Evolutionary conservation across 2,888 invertebrate genomes (phyloP), one percentile per base, ranked within the genome.

Genomic region (Xylophagus ater): DNA sequence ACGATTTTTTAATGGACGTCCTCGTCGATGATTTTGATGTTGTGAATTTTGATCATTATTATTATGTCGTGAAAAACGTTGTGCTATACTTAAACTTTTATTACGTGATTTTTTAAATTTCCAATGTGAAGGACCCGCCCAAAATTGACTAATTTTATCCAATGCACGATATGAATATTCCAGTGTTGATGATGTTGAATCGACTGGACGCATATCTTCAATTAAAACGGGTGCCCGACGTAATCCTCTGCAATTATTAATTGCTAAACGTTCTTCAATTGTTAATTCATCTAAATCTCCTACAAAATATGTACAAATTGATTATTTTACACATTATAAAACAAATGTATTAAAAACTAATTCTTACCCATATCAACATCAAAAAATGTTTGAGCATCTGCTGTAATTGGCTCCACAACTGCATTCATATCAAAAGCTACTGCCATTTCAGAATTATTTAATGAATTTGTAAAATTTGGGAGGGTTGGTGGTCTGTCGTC

Each of bases 41-140:
- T 49, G 5, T 26, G 47, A 29, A 39, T 15, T 33, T 6, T 39
- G 31, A 5, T 7, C 33, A 14, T 6, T 14, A 12, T 14, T 20
- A 4, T 29, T 4, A 21, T 31, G 25, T 4, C n/a, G 3, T 6
- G 35, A 32, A 4, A 32, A 26, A 4, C 38, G 26, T 14, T 43
- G 44, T 6, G 38, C 43, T 14, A 51, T 39, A 1, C 47, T 47
- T 8, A 56, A 51, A n/a, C 45, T 53, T n/a, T 53, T 54, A 4
- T 46, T 38, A 1, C 58, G 54, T 1, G 36, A n/a, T 3, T 70
- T 71, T 54, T 72, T 75, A 29, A 81, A 72, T 51, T 81, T 79
- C 88, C 88, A 88, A 62, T 88, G 83, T 30, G 76, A 68, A 20
- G 88, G 87, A 1, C 88, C 88, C 15, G 83, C 84, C 87, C 87